These are phyloP conservation scores for Scaptomyza tumidula DNA, from an alignment of 2,888 invertebrate species.

Conservation along the genomic window DNA sequence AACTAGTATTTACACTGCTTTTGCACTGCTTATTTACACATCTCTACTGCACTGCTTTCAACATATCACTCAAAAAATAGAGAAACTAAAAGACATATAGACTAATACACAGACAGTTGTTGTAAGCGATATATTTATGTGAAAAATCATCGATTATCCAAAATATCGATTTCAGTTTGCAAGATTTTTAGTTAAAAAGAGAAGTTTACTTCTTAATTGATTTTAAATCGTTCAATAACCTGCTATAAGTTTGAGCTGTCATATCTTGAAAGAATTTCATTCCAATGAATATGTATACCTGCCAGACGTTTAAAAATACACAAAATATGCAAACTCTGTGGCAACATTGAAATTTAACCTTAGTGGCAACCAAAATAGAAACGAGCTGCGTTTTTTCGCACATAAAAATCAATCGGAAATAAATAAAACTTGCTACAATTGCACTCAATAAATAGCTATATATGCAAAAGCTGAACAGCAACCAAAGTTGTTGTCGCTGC, in stretches of 20 bases:
- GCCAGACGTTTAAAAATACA: constrained; percentile 25
- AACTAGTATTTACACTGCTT: background rate
- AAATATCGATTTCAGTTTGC: no score
- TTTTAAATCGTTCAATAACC: no score
- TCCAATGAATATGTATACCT: background rate
- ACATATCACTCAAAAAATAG: background rate
- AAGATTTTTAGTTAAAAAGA: no score
- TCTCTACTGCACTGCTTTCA: background rate
- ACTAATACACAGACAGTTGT: no score
- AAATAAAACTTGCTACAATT: constrained; percentile 56
- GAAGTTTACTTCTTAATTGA: no score
- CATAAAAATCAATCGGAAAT: constrained; percentile 66
- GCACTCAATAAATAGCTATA: constrained; percentile 47
- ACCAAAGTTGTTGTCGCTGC: constrained; percentile 71
- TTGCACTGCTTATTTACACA: background rate
- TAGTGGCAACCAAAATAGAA: constrained; percentile 60
- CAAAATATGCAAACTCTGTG: constrained; percentile 25
- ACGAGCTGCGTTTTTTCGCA: constrained; percentile 63
- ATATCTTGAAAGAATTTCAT: background rate
- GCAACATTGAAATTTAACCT: constrained; percentile 35
- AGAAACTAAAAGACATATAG: no score
- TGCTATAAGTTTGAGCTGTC: no score
- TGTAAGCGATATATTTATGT: no score
- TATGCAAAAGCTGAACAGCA: constrained; percentile 70
- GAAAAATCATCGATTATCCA: no score